Evolutionary conservation across 2,888 invertebrate species (phyloP).

Genomic region (Saturnia pavonia): DNA sequence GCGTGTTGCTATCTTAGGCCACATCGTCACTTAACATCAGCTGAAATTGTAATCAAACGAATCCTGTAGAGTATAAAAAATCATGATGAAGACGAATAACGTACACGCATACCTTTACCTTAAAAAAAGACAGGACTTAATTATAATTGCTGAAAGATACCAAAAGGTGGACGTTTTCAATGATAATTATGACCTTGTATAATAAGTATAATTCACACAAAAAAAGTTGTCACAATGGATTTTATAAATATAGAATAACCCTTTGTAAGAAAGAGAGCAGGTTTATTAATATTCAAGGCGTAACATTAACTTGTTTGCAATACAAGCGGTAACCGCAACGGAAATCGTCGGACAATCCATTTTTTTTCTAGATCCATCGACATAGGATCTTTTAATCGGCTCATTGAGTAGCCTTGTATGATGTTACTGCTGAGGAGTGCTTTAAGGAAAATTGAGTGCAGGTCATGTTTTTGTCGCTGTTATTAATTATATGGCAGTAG

Average conservation of each 20-base stretch:
- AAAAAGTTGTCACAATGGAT: neutral
- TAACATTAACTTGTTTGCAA: constrained; percentile 11
- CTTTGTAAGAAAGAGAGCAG: neutral
- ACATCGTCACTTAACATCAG: too few species aligned
- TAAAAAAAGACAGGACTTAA: too few species aligned
- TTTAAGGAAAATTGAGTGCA: neutral
- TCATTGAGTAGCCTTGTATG: constrained; percentile 12
- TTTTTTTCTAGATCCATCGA: constrained; percentile 53
- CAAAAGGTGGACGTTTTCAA: neutral
- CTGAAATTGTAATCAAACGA: too few species aligned
- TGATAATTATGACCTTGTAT: neutral
- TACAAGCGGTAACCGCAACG: constrained; percentile 49
- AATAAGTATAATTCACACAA: neutral
- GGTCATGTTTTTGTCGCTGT: neutral
- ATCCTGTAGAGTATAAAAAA: too few species aligned
- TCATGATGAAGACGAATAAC: too few species aligned
- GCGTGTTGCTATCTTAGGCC: too few species aligned
- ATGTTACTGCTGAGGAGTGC: neutral
- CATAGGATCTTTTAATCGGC: constrained; percentile 41
- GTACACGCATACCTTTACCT: neutral
- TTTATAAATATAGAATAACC: neutral
- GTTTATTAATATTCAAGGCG: neutral
- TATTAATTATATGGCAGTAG: too few species aligned
- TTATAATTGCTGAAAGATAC: neutral
- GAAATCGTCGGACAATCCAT: constrained; percentile 58